phyloP scores from a whole-genome alignment of 1,140 invertebrate genomes.

The Drosophila tani region DNA sequence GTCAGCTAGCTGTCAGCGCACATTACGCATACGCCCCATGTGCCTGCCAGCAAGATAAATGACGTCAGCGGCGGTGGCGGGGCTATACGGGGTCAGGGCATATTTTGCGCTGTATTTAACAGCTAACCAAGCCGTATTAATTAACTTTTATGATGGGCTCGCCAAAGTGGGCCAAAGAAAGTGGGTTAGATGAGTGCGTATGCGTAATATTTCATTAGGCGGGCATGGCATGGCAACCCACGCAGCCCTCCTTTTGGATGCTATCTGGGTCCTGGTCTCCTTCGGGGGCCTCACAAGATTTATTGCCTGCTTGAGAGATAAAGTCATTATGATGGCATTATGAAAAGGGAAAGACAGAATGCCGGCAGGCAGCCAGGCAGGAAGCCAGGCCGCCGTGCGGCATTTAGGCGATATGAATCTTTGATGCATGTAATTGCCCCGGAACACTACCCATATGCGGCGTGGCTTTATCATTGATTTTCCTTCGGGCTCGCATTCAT shows the following conservation, averaged over 20 bases:
- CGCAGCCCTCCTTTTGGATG: slow-evolving; percentile 25
- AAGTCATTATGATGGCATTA: slow-evolving; percentile 81
- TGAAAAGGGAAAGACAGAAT: slow-evolving; percentile 57
- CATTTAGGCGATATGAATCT: slow-evolving; percentile 80
- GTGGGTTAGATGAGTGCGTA: slow-evolving; percentile 50
- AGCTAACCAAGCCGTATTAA: slow-evolving; percentile 77
- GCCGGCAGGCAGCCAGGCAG: slow-evolving; percentile 14
- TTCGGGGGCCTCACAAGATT: slow-evolving; percentile 67
- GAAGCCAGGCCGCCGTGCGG: slow-evolving; percentile 44
- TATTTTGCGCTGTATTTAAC: slow-evolving; percentile 77
- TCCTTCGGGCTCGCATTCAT: slow-evolving; percentile 45
- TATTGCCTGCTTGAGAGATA: slow-evolving; percentile 80
- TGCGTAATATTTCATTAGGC: slow-evolving; percentile 78
- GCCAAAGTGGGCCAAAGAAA: slow-evolving; percentile 19
- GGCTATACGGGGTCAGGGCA: slow-evolving; percentile 34
- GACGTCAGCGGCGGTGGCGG: slow-evolving; percentile 37
- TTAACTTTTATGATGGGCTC: slow-evolving; percentile 75
- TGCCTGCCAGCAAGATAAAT: slow-evolving; percentile 46
- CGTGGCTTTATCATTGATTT: slow-evolving; percentile 62
- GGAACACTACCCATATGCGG: slow-evolving; percentile 22
- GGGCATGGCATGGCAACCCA: slow-evolving; percentile 57
- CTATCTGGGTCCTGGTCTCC: slow-evolving; percentile 54
- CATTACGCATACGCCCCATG: slow-evolving; percentile 60
- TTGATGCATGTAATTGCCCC: slow-evolving; percentile 79
- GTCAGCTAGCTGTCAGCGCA: slow-evolving; percentile 57